Base-by-base conservation (phyloP, 2,113 vertebrate species). In the Heteronetta atricapilla region DNA sequence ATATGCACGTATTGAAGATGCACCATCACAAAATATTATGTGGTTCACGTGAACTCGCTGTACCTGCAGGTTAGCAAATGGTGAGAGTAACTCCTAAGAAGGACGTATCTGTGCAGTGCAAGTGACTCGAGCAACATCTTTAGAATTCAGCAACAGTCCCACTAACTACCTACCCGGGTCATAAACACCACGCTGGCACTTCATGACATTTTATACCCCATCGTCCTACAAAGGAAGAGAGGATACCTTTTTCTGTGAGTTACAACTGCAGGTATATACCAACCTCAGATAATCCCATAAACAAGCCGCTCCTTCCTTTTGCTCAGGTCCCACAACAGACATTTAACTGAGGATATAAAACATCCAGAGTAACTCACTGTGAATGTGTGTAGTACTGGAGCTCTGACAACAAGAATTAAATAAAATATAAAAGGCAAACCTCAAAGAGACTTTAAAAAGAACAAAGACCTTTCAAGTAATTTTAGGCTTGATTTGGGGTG, bases 391-490 rank as follows among this genome's bases (percentile, higher is more conserved):
- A 93, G 90, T 72, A 95, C 93, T 89, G 82, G 77, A 96, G 93
- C 75, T 63, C 86, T 63, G 86, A 48, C 91, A 92, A 38, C 9
- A 93, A 94, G 64, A 81, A 90, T 36, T 53, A 95, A 94, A 84
- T 44, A 75, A 84, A 82, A 95, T 50, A 82, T 87, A 94, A 94
- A 97, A 96, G 74, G 48, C 29, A 96, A 94, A 91, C 48, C 82
- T 97, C 89, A 95, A 90, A 97, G 89, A 94, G 58, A 77, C 62
- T 67, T 21, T 89, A 34, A 75, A 92, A 83, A 94, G 85, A 96
- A 94, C 70, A 95, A 96, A 96, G 85, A 86, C 42, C 52, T 89
- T 89, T 84, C 85, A 96, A 86, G 80, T 76, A 74, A 33, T 91
- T 88, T 91, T 91, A 21, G 8, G 3, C 75, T 88, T 3, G 1